Evolutionary conservation across 2,113 vertebrate genomes (phyloP).

Genomic region (Leiothrix lutea): DNA sequence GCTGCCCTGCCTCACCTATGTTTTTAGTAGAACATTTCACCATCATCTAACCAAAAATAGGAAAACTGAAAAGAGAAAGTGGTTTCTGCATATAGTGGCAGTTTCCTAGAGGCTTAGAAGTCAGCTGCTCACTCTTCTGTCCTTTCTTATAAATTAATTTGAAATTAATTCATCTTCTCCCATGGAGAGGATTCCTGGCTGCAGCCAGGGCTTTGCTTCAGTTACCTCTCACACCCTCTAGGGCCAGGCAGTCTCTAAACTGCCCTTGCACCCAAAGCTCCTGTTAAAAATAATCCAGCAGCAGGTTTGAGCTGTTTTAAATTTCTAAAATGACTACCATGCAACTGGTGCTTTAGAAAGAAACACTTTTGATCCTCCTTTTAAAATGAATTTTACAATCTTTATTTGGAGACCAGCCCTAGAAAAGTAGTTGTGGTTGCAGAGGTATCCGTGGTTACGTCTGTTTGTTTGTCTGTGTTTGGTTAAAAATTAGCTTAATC

Average conservation of each 20-base stretch:
- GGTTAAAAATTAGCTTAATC: slow-evolving; percentile 15
- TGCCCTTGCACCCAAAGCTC: neutral
- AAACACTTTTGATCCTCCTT: neutral
- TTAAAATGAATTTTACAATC: neutral
- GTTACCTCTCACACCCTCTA: accelerated
- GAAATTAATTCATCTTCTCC: neutral
- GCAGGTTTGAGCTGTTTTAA: neutral
- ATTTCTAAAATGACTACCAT: neutral
- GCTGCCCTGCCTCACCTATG: slow-evolving; percentile 11
- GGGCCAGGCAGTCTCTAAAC: neutral
- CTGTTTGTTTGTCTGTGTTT: neutral
- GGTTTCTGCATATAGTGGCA: neutral
- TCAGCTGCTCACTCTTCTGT: neutral
- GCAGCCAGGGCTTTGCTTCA: neutral
- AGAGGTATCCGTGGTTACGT: neutral
- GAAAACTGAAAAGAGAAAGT: neutral
- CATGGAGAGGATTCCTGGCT: neutral
- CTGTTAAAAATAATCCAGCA: slow-evolving; percentile 52
- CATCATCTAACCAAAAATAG: accelerated
- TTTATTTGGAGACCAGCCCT: neutral
- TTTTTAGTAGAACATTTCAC: neutral
- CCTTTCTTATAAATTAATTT: neutral
- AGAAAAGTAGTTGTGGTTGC: neutral
- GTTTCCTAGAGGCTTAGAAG: neutral
- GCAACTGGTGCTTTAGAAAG: neutral